Percentiles rank a stretch among this genome's conserved stretches.
Evolutionary conservation across 2,888 invertebrate species (phyloP).

Genomic region (Craniophora ligustri): DNA sequence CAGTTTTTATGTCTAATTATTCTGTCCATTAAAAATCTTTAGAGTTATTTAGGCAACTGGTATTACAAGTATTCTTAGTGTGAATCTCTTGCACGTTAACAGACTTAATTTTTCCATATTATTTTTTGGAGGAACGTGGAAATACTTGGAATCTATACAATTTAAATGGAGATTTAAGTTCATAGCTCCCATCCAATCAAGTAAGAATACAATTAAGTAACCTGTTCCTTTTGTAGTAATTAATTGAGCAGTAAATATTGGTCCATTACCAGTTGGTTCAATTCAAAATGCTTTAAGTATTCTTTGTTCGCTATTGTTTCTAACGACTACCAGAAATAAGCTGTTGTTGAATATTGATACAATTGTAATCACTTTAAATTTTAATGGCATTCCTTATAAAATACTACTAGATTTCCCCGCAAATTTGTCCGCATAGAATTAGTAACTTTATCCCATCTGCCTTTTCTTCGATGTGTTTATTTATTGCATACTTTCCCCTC

Average conservation of each 20-base stretch:
- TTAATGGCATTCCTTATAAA: not conserved
- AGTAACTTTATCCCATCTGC: too few relatives aligned
- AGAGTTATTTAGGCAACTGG: too few relatives aligned
- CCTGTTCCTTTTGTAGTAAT: constrained; percentile 28
- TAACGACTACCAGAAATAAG: constrained; percentile 2
- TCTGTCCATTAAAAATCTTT: too few relatives aligned
- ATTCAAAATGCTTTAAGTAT: constrained; percentile 6
- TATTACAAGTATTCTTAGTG: too few relatives aligned
- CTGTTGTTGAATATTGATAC: not conserved
- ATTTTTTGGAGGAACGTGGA: not conserved
- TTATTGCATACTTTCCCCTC: too few relatives aligned
- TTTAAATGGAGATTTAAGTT: constrained; percentile 40
- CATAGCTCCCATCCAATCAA: constrained; percentile 36
- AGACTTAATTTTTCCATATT: not conserved
- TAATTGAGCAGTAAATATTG: constrained; percentile 43
- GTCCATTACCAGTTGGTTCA: constrained; percentile 12
- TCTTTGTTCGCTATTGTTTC: constrained; percentile 6
- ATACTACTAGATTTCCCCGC: too few relatives aligned
- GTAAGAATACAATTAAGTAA: constrained; percentile 44
- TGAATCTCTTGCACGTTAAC: too few relatives aligned
- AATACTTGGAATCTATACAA: constrained; percentile 19
- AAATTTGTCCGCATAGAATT: too few relatives aligned
- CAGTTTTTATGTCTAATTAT: too few relatives aligned
- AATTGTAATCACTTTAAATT: not conserved
- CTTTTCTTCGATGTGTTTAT: too few relatives aligned